These are phyloP conservation scores for Harpalus rubripes DNA, from an alignment of 2,888 invertebrate species.

Conservation along the genomic window DNA sequence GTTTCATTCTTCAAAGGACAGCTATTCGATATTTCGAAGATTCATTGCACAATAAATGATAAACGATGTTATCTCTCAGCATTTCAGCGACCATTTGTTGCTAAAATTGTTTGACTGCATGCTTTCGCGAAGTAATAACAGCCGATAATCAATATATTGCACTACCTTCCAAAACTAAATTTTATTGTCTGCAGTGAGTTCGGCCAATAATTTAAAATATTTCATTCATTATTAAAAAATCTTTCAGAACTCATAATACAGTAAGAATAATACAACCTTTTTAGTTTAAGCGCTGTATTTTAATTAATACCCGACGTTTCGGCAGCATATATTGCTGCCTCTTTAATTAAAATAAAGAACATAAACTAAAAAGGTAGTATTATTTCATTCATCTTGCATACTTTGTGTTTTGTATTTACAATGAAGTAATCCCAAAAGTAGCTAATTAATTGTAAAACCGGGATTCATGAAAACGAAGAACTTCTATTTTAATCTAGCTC, in stretches of 20 bases:
- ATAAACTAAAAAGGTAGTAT: too few relatives aligned
- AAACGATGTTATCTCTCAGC: conserved; percentile 46
- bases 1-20: conserved; percentile 52
- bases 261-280: too few relatives aligned
- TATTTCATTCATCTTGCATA: too few relatives aligned
- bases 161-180: conserved; percentile 15
- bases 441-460: conserved; percentile 22
- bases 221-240: too few relatives aligned
- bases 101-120: conserved; percentile 38
- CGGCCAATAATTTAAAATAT: conserved; percentile 15
- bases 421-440: conserved; percentile 13
- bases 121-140: conserved; percentile 38
- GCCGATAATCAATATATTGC: conserved; percentile 35
- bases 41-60: conserved; percentile 49
- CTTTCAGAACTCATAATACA: too few relatives aligned
- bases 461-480: conserved; percentile 12
- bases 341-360: too few relatives aligned
- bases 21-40: conserved; percentile 45
- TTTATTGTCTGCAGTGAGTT: background rate
- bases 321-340: too few relatives aligned
- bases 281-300: too few relatives aligned
- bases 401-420: conserved; percentile 1
- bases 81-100: conserved; percentile 45
- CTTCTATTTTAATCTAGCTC: conserved; percentile 15
- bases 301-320: too few relatives aligned